Percentiles rank a stretch among this genome's conserved stretches.
Conservation (phyloP, 2,113 vertebrate genomes). For the Manacus vitellinus region DNA sequence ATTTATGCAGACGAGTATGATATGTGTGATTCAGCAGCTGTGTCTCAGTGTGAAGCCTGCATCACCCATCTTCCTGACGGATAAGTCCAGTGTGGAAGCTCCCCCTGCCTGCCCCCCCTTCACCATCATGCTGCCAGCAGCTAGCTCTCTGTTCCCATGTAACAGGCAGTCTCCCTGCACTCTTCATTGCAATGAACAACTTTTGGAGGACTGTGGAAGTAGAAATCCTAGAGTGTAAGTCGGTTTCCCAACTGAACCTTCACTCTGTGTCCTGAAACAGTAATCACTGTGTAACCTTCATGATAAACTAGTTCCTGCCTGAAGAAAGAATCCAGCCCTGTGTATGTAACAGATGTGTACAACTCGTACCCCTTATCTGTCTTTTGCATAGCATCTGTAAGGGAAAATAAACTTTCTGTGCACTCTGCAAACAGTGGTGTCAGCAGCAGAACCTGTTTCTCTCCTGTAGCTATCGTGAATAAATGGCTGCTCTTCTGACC, state of each 20-base stretch:
- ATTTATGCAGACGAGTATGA: rapidly evolving
- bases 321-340: neutral
- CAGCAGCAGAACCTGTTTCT: neutral
- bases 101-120: neutral
- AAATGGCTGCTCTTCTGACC: neutral
- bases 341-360: neutral
- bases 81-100: neutral
- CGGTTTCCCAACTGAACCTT: neutral
- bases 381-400: neutral
- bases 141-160: neutral
- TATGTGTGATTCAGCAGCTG: neutral
- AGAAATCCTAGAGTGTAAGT: neutral
- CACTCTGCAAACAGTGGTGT: neutral
- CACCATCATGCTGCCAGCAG: neutral
- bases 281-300: neutral
- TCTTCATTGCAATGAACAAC: rapidly evolving
- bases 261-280: neutral
- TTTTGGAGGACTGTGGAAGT: neutral
- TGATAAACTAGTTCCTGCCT: neutral
- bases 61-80: neutral
- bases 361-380: rapidly evolving
- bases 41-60: neutral
- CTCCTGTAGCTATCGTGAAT: neutral
- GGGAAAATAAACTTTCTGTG: neutral
- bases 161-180: neutral